Evolutionary conservation across 2,888 invertebrate species (phyloP).

Genomic region (Endotricha flammealis): DNA sequence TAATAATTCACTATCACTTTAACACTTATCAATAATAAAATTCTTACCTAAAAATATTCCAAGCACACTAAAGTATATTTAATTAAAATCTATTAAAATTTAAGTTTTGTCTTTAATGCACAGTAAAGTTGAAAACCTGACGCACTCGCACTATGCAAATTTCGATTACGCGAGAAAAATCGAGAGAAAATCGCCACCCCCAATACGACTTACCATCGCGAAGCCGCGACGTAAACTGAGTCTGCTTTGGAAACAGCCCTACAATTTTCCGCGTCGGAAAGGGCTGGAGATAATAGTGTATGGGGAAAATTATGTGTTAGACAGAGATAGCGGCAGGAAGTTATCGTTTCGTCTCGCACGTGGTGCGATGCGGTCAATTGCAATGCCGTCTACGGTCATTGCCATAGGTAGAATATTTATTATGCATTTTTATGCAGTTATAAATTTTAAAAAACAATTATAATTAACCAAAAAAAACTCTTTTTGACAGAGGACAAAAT

Average conservation of each 20-base stretch:
- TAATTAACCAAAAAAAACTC: no score
- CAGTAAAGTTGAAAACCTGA: constrained; percentile 31
- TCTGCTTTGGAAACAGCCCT: constrained; percentile 50
- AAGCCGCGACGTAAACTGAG: constrained; percentile 59
- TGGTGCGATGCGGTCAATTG: constrained; percentile 70
- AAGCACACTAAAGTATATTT: no score
- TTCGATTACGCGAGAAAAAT: constrained; percentile 28
- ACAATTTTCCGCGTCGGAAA: constrained; percentile 56
- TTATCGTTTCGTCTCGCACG: constrained; percentile 51
- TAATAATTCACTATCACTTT: no score
- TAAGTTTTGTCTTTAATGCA: constrained; percentile 10
- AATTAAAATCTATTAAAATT: no score
- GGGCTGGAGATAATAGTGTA: constrained; percentile 31
- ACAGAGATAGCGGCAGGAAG: constrained; percentile 43
- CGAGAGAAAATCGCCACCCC: constrained; percentile 29
- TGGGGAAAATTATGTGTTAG: constrained; percentile 34
- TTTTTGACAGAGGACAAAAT: no score
- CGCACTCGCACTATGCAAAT: constrained; percentile 27
- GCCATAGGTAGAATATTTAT: constrained; percentile 57
- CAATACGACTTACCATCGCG: constrained; percentile 39
- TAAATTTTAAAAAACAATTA: no score
- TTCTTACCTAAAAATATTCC: no score
- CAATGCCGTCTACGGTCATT: constrained; percentile 69
- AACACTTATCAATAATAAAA: no score
- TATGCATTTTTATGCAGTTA: no score